Base-by-base conservation (phyloP, 2,888 invertebrate genomes). In the Copidosoma aretas region DNA sequence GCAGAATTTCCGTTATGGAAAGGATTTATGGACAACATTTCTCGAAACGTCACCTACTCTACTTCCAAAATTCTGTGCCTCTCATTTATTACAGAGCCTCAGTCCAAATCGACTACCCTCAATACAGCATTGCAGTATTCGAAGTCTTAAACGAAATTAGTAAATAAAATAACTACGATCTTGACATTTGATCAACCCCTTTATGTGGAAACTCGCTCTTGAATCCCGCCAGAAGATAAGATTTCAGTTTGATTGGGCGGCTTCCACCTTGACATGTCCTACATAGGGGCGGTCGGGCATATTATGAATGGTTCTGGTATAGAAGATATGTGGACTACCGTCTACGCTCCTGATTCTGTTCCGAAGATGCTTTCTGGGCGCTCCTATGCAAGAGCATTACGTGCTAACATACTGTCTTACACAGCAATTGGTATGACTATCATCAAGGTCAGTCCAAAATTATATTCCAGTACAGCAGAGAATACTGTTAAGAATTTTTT, bases 201-300 rank as follows among this genome's bases (percentile, higher is more conserved):
- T 19, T 77, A 77, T 68, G 25, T 46, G 12, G 76, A 75, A 73
- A 74, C 75, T 64, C 72, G 73, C 56, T 69, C 67, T 19, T 77
- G 77, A 60, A 71, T 76, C 12, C 70, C 70, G 53, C 51, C 39
- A 58, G 60, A 65, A 22, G 25, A 52, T 59, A 64, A 70, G 22
- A 65, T 73, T 21, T 58, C 60, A 14, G 70, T 72, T 1, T 64
- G 71, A 17, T 58, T 72, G 12, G 43, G 43, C 17, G 17, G 8
- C 2, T 46, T 15, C 12, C 43, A 46, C 17, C 17, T 46, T 14
- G 15, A 8, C 12, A 46, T 46, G 43, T 46, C 43, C 8, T 46
- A 8, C 43, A 46, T 46, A 12, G 43, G 43, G 4, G 43, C 43
- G 8, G 12, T 12, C 12, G 43, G 43, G 17, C 43, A 46, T 3